Base-by-base conservation (phyloP, 2,888 invertebrate genomes). In the Erebia palarica region DNA sequence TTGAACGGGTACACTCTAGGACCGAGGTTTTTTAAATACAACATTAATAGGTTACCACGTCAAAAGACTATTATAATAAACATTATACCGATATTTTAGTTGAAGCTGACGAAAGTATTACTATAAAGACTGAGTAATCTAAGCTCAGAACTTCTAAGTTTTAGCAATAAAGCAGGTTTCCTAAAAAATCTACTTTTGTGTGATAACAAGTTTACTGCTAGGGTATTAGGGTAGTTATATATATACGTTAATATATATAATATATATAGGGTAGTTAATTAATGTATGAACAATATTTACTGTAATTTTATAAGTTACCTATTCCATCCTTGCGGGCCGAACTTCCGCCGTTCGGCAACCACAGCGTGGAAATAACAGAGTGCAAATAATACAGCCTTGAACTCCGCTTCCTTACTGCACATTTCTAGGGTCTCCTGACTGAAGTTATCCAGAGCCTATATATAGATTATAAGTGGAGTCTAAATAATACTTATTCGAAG, bases 281-380 rank as follows among this genome's bases (percentile, higher is more conserved):
- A 47, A 47, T 47, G 47, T 47, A 47, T 13, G 47, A 47, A 47
- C 47, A 47, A 47, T 47, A 47, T 47, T 11, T 11, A n/a, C 3
- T 55, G 55, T 3, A 10, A 5, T 55, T 53, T 16, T 18, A 18
- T 16, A 47, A 47, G 10, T 65, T 78, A 91, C 88, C 96, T 95
- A 84, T 98, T 98, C 98, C 98, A 98, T 13, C 98, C 98, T 86
- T 98, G 98, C 0, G 99, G 96, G 0, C 98, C 99, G 85, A 99
- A 99, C 90, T 99, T 98, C 57, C 98, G 94, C 73, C 98, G 93
- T 86, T 99, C 98, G 5, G 97, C 97, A 1, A 98, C 97, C 0
- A 98, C 98, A 1, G 99, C 98, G 85, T 99, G 99, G 91, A 98
- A 99, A 85, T 99, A 99, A 84, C 98, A 98, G 0, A 99, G 92